Evolutionary conservation across 2,888 invertebrate genomes (phyloP).

Genomic region (Cerastis leucographa): DNA sequence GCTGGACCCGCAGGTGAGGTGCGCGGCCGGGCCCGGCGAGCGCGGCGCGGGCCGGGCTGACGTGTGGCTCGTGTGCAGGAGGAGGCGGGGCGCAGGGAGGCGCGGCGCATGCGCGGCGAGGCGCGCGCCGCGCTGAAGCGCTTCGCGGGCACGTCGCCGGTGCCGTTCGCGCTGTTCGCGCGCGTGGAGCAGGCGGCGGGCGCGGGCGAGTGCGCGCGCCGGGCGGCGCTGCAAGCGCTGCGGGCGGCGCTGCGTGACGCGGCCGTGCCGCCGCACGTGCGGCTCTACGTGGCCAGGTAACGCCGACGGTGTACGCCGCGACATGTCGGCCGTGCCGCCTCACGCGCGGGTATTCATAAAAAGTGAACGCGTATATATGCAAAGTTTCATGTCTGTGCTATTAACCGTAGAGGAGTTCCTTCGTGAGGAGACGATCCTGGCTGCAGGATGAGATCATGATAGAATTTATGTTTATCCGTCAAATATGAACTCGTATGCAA

Average conservation of each 20-base stretch:
- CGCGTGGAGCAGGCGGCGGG: conserved; percentile 72
- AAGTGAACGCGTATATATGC: too few species aligned
- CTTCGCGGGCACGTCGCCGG: conserved; percentile 64
- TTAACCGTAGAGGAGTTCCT: too few species aligned
- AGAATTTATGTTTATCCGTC: too few species aligned
- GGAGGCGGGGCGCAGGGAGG: conserved; percentile 44
- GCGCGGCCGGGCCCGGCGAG: conserved; percentile 49
- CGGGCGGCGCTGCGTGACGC: conserved; percentile 56
- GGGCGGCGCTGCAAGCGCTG: conserved; percentile 57
- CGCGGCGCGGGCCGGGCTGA: conserved; percentile 68
- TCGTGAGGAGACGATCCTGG: too few species aligned
- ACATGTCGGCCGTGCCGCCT: too few species aligned
- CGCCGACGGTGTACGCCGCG: neutral
- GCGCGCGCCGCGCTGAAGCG: conserved; percentile 68
- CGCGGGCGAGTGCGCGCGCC: conserved; percentile 40
- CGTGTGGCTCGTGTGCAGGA: conserved; percentile 38
- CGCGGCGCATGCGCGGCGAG: conserved; percentile 64
- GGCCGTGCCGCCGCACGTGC: conserved; percentile 50
- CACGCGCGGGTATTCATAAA: too few species aligned
- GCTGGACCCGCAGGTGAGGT: conserved; percentile 51
- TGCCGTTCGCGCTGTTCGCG: conserved; percentile 79
- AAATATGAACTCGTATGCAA: too few species aligned
- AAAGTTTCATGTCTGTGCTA: too few species aligned
- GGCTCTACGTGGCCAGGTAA: conserved; percentile 72
- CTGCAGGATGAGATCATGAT: too few species aligned